Conservation (phyloP, 2,113 vertebrate species). For the Pipra filicauda region DNA sequence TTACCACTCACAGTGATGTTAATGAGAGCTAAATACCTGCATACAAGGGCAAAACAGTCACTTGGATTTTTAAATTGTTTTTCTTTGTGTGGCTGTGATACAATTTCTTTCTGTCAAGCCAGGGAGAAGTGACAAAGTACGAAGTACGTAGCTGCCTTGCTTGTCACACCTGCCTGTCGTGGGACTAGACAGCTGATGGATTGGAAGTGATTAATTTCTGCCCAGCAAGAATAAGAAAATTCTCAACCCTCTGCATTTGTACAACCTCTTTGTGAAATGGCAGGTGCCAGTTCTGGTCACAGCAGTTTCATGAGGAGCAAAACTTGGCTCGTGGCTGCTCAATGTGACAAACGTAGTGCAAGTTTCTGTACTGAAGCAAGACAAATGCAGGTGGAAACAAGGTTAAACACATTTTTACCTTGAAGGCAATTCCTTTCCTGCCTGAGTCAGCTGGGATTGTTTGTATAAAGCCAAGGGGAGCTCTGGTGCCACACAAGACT, state of each 20-base stretch:
- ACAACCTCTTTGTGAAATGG: neutral
- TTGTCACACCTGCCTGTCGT: neutral
- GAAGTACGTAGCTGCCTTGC: neutral
- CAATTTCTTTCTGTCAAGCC: neutral
- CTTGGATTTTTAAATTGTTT: neutral
- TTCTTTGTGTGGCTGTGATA: neutral
- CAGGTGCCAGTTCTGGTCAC: neutral
- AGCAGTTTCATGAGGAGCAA: neutral
- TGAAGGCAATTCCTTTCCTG: neutral
- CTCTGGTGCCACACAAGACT: fast-evolving
- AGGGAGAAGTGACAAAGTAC: neutral
- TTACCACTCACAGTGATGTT: fast-evolving
- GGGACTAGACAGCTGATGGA: neutral
- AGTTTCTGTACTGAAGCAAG: fast-evolving
- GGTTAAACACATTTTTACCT: neutral
- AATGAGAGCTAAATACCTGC: neutral
- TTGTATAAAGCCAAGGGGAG: neutral
- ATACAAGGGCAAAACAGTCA: neutral
- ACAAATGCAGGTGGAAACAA: neutral
- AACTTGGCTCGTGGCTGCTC: neutral
- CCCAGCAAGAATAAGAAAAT: neutral
- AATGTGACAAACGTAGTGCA: neutral
- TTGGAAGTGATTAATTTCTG: neutral
- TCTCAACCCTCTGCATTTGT: neutral
- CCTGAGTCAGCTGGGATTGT: neutral